phyloP scores from a whole-genome alignment of 2,797 vertebrate genomes.

The Sebastes minor region DNA sequence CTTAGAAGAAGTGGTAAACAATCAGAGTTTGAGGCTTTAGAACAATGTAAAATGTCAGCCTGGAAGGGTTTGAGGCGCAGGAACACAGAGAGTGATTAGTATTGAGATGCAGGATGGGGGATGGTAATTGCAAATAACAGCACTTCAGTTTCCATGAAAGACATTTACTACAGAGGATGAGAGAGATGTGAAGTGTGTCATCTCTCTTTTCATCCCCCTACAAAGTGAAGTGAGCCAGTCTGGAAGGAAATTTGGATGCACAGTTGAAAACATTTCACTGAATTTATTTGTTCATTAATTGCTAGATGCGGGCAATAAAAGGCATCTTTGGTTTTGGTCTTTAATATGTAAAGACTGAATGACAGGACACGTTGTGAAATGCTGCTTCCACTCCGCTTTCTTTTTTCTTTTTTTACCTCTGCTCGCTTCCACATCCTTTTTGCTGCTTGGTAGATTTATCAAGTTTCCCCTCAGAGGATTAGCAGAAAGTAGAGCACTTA shows the following conservation, averaged over 20 bases:
- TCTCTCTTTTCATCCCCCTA: conserved; percentile 4
- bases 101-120: conserved; percentile 9
- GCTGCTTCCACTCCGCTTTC: background rate
- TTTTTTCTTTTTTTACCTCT: background rate
- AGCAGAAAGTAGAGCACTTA: conserved; percentile 81
- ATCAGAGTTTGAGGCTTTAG: background rate
- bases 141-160: conserved; percentile 37
- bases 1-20: conserved; percentile 17
- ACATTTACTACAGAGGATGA: conserved; percentile 16
- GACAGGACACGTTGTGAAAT: conserved; percentile 28
- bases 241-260: background rate
- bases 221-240: background rate
- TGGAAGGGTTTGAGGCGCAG: conserved; percentile 9
- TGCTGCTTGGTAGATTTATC: conserved; percentile 72
- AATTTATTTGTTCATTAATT: conserved; percentile 30
- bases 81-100: conserved; percentile 14
- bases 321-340: background rate
- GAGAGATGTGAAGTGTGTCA: conserved; percentile 34
- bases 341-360: conserved; percentile 31
- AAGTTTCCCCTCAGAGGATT: conserved; percentile 72
- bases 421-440: conserved; percentile 27
- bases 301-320: background rate
- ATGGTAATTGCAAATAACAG: conserved; percentile 48
- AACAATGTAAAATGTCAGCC: conserved; percentile 9
- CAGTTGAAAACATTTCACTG: conserved; percentile 3